phyloP scores from a whole-genome alignment of 2,797 vertebrate species.

The Orientallactaga sibirica region DNA sequence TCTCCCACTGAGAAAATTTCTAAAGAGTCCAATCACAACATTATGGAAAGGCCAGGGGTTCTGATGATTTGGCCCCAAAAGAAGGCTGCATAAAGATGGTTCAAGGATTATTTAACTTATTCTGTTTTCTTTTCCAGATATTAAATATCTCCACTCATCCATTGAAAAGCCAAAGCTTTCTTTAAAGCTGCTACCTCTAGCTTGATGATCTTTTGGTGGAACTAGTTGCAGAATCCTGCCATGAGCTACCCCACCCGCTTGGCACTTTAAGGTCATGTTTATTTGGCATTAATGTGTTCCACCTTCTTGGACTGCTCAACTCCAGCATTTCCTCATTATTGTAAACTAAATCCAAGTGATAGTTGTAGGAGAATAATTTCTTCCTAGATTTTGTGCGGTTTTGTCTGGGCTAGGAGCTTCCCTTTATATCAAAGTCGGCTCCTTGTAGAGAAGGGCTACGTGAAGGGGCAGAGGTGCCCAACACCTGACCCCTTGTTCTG shows the following conservation, averaged over 20 bases:
- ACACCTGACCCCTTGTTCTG: conserved; percentile 68
- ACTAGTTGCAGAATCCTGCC: not conserved
- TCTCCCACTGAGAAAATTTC: not conserved
- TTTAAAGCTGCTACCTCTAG: not conserved
- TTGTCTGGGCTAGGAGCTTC: conserved; percentile 61
- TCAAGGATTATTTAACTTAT: conserved; percentile 1
- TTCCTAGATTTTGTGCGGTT: conserved; percentile 56
- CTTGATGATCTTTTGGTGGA: conserved; percentile 12
- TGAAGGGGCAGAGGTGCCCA: conserved; percentile 53
- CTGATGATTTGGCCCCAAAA: not conserved
- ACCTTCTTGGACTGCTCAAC: conserved; percentile 4
- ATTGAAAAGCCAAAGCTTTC: not conserved
- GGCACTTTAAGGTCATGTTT: conserved; percentile 44
- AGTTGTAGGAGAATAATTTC: conserved; percentile 51
- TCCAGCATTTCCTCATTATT: conserved; percentile 46
- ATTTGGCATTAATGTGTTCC: conserved; percentile 27
- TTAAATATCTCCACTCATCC: not conserved
- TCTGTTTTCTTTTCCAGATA: not conserved
- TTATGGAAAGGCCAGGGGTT: not conserved
- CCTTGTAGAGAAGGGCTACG: conserved; percentile 65
- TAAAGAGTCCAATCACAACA: not conserved
- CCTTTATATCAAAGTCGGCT: conserved; percentile 76
- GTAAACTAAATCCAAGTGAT: conserved; percentile 57
- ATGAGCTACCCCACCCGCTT: not conserved
- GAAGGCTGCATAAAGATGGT: not conserved